Conservation (phyloP, 2,113 vertebrate species). For the Numenius arquata region DNA sequence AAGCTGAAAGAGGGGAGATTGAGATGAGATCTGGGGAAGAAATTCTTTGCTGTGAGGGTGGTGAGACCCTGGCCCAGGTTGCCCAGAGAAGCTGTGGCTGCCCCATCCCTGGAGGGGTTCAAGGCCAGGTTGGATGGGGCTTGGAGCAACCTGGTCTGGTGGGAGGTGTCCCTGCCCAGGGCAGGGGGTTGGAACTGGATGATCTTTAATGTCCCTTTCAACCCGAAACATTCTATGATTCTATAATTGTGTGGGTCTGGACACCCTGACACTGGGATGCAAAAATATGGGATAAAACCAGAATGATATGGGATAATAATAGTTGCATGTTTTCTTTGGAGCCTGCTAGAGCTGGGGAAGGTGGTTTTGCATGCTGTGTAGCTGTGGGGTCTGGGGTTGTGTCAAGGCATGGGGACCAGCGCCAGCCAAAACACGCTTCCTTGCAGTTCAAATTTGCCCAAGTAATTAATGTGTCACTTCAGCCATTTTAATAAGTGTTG, state of each 20-base stretch:
- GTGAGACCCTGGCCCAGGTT: no score
- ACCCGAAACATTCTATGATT: no score
- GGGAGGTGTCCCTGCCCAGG: no score
- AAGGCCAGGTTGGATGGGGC: no score
- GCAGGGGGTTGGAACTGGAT: no score
- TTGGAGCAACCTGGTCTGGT: no score
- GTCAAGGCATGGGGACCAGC: rapidly evolving
- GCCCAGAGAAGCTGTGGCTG: no score
- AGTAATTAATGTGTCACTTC: neutral
- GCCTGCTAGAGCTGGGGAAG: neutral
- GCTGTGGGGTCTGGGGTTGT: neutral
- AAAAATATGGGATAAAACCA: neutral
- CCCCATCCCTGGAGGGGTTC: no score
- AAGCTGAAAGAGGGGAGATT: no score
- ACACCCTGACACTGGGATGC: rapidly evolving
- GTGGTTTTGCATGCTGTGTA: neutral
- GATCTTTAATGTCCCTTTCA: no score
- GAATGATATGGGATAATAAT: rapidly evolving
- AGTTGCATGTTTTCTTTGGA: neutral
- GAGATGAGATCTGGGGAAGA: no score
- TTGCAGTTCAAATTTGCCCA: neutral
- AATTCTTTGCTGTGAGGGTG: no score
- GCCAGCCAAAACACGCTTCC: neutral
- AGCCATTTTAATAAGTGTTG: neutral
- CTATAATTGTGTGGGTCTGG: neutral